Percentiles rank a stretch among this genome's conserved stretches.
Conservation (phyloP, 2,113 vertebrate species). For the Talpa occidentalis region DNA sequence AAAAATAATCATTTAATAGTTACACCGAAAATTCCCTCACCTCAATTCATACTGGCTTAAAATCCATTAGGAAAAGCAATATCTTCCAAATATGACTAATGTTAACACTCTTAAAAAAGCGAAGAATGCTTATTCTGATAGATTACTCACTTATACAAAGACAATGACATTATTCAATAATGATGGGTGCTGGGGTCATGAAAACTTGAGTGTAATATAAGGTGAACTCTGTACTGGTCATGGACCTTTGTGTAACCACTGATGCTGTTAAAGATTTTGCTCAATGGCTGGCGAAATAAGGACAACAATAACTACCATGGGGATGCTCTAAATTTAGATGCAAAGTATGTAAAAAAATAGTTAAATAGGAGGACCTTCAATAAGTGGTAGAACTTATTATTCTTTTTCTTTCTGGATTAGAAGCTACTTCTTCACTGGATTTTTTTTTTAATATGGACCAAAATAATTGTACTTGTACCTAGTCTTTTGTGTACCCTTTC, state of each 20-base stretch:
- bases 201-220: background rate
- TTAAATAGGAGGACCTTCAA: background rate
- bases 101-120: conserved; percentile 42
- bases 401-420: conserved; percentile 31
- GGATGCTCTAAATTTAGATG: background rate
- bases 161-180: background rate
- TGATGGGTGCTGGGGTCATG: background rate
- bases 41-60: background rate
- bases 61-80: conserved; percentile 41
- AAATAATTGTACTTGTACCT: conserved; percentile 6
- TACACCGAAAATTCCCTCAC: background rate
- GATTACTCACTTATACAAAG: background rate
- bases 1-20: conserved; percentile 17
- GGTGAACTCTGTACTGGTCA: background rate
- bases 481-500: background rate
- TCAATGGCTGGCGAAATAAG: background rate
- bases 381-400: background rate
- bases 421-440: conserved; percentile 17
- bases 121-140: background rate
- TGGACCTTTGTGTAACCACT: background rate
- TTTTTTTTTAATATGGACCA: conserved; percentile 24
- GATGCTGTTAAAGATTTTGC: background rate
- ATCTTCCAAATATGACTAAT: conserved; percentile 34
- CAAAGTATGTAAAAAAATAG: background rate
- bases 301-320: background rate